Conservation (phyloP, 2,888 invertebrate species). For the Lucinisca nassula region DNA sequence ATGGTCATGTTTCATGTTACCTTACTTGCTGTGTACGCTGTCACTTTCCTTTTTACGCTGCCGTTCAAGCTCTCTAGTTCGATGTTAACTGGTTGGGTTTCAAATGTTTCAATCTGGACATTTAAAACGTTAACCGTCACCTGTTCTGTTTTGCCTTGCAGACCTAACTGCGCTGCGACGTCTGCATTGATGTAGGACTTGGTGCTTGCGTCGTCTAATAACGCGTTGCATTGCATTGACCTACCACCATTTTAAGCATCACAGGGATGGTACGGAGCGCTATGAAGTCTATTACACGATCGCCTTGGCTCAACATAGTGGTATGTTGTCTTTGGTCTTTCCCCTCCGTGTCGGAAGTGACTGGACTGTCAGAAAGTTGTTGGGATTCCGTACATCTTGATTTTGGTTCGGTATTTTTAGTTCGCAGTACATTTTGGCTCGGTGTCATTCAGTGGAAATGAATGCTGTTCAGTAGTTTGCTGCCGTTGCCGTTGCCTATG, state of each 20-base stretch:
- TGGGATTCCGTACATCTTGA: neutral
- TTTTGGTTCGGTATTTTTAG: neutral
- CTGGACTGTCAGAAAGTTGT: neutral
- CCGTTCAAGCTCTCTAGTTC: conserved; percentile 35
- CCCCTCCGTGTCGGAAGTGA: neutral
- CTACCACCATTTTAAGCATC: conserved; percentile 26
- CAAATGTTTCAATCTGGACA: conserved; percentile 30
- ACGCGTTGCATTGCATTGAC: conserved; percentile 47
- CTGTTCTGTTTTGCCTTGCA: conserved; percentile 9
- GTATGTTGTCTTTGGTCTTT: conserved; percentile 2
- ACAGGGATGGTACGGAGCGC: conserved; percentile 59
- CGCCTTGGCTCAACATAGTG: neutral
- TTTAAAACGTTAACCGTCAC: conserved; percentile 42
- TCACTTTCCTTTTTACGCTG: neutral
- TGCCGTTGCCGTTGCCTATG: neutral
- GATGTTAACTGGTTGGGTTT: conserved; percentile 29
- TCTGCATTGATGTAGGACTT: conserved; percentile 49
- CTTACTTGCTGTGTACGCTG: neutral
- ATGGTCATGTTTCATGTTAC: neutral
- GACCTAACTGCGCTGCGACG: conserved; percentile 48
- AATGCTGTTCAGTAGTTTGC: neutral
- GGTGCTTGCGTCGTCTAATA: conserved; percentile 66
- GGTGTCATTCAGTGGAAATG: neutral
- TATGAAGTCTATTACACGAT: conserved; percentile 1
- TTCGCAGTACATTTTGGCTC: neutral